These are phyloP conservation scores for Horisme vitalbata DNA, from an alignment of 2,888 invertebrate genomes.

Conservation along the genomic window DNA sequence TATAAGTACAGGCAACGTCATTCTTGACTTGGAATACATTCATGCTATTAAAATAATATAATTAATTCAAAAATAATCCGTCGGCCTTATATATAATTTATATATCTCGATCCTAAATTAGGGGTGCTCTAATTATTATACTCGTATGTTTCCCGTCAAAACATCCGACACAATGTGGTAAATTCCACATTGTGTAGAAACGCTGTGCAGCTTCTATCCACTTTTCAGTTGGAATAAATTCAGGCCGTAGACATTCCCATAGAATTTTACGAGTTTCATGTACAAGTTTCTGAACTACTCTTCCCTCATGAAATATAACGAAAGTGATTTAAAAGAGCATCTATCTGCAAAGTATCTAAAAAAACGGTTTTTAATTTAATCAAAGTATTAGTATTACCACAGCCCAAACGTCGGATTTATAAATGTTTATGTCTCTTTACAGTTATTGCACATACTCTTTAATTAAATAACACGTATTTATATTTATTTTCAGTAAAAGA, in stretches of 20 bases:
- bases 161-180: neutral
- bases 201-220: slow-evolving; percentile 18
- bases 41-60: no score
- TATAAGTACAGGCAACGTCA: no score
- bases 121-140: neutral
- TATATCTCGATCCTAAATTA: neutral
- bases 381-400: no score
- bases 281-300: slow-evolving; percentile 5
- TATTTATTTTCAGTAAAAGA: slow-evolving; percentile 1
- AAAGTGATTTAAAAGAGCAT: slow-evolving; percentile 18
- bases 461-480: no score
- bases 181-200: slow-evolving; percentile 4
- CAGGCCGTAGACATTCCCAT: slow-evolving; percentile 25
- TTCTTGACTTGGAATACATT: no score
- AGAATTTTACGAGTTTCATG: slow-evolving; percentile 17
- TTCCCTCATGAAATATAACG: slow-evolving; percentile 2
- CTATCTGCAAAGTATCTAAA: slow-evolving; percentile 1
- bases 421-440: no score
- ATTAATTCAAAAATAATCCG: neutral
- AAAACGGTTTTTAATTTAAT: no score
- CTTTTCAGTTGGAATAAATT: slow-evolving; percentile 14
- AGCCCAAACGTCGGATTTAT: no score
- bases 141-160: neutral
- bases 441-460: no score
- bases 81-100: neutral